A percentile compares a stretch with the other conserved stretches of the same genome.
Evolutionary conservation across 2,113 vertebrate genomes (phyloP).

Genomic region (Calonectris borealis): DNA sequence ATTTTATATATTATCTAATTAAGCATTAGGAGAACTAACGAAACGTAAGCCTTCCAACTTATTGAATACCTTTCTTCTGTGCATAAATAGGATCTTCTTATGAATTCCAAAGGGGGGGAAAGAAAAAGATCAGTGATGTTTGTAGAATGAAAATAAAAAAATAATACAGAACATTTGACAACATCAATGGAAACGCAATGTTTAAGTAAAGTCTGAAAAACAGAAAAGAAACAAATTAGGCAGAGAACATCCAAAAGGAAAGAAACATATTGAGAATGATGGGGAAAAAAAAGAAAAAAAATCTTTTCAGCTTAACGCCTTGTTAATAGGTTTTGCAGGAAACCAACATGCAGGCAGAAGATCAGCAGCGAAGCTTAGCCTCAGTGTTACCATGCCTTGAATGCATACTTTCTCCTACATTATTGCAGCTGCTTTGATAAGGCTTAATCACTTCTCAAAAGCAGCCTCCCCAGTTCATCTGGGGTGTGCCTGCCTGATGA

Average conservation of each 20-base stretch:
- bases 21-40: conserved; percentile 11
- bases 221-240: conserved; percentile 84
- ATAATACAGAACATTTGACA: conserved; percentile 63
- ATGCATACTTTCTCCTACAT: not conserved
- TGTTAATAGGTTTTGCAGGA: conserved; percentile 52
- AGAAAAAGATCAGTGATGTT: conserved; percentile 86
- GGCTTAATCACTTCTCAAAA: not conserved
- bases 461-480: not conserved
- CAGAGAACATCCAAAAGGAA: conserved; percentile 62
- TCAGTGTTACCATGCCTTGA: not conserved
- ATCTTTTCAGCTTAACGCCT: not conserved
- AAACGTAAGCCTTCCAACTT: conserved; percentile 39
- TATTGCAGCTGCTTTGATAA: not conserved
- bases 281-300: no score
- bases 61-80: conserved; percentile 92
- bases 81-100: conserved; percentile 93
- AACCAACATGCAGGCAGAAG: conserved; percentile 16
- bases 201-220: conserved; percentile 86
- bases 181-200: conserved; percentile 73
- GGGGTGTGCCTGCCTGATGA: not conserved
- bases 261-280: conserved; percentile 15
- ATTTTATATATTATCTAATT: not conserved
- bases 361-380: not conserved
- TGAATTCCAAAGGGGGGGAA: conserved; percentile 84
- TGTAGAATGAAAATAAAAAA: conserved; percentile 73